Evolutionary conservation across 2,888 invertebrate species (phyloP), one percentile per base, ranked within the genome.

Genomic region (Cetonia aurata): DNA sequence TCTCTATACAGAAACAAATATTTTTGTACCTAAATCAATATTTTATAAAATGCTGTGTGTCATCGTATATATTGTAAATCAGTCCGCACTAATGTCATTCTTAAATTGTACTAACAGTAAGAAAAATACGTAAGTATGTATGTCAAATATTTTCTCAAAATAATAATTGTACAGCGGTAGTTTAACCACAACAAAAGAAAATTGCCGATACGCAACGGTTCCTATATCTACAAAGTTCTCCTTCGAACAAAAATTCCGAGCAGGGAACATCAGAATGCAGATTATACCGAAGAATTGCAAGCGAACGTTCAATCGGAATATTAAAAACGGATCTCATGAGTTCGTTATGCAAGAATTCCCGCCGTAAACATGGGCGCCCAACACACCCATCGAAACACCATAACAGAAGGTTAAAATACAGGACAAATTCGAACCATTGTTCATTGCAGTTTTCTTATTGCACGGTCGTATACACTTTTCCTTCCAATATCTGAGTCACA

Each of bases 281-380:
- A 60, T 60, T 46, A 60, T 60, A 33, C 60, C 10, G 31, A 13
- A 48, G 48, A 13, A 60, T 48, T 60, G 48, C 60, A 60, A 10
- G 12, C 19, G 19, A 33, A 33, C 31, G 25, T 48, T 17, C 31
- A 55, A 55, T 31, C 12, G 25, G 60, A 46, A 60, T 60, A 60
- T 60, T 60, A 60, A 60, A 60, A 48, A 33, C 60, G 13, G 48
- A 60, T 48, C 33, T 60, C 31, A 31, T 46, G 60, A 25, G 33
- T 33, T 60, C 33, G 60, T 48, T 60, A 60, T 60, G 60, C 60
- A 60, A 48, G 48, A 60, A 60, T 60, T 60, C 60, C 15, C 33
- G 15, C 9, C 48, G 48, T 46, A 48, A 60, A 60, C 60, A 48
- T 46, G 60, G 48, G 46, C 60, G 60, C 31, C 15, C 33, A 48